These are phyloP conservation scores for Holcopasites calliopsidis DNA, from an alignment of 1,140 invertebrate species.

Conservation along the genomic window DNA sequence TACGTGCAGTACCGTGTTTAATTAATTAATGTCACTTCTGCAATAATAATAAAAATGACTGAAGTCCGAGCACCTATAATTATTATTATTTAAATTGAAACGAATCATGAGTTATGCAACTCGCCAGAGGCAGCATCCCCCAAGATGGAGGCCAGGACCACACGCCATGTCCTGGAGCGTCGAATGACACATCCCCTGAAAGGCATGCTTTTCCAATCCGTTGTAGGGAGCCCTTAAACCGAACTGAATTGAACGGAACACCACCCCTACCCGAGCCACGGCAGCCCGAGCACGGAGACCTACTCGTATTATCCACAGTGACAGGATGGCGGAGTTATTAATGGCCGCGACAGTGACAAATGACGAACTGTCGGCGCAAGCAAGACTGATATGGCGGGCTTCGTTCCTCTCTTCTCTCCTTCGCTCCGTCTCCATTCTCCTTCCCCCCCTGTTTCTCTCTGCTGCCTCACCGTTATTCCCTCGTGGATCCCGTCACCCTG, in stretches of 20 bases:
- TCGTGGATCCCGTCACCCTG: constrained; percentile 57
- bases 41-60: too few species aligned
- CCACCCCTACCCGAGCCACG: constrained; percentile 74
- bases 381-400: constrained; percentile 80
- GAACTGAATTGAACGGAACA: constrained; percentile 77
- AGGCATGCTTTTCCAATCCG: constrained; percentile 74
- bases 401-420: constrained; percentile 72
- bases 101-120: too few species aligned
- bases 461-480: constrained; percentile 45
- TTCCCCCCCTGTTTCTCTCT: constrained; percentile 38
- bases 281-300: constrained; percentile 72
- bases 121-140: too few species aligned
- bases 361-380: constrained; percentile 81
- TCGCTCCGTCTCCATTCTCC: constrained; percentile 53
- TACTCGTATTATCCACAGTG: constrained; percentile 80
- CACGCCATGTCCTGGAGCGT: constrained; percentile 75
- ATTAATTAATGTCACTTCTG: too few species aligned
- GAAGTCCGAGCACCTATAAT: too few species aligned
- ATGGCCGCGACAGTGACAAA: constrained; percentile 80
- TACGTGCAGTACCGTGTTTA: too few species aligned
- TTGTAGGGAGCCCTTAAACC: constrained; percentile 74
- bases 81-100: too few species aligned
- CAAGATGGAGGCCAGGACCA: constrained; percentile 72
- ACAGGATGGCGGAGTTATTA: constrained; percentile 80
- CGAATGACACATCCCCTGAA: constrained; percentile 78